A percentile compares a stretch with the other conserved stretches of the same genome.
phyloP scores from a whole-genome alignment of 2,888 invertebrate genomes.

The Tipula confusa region DNA sequence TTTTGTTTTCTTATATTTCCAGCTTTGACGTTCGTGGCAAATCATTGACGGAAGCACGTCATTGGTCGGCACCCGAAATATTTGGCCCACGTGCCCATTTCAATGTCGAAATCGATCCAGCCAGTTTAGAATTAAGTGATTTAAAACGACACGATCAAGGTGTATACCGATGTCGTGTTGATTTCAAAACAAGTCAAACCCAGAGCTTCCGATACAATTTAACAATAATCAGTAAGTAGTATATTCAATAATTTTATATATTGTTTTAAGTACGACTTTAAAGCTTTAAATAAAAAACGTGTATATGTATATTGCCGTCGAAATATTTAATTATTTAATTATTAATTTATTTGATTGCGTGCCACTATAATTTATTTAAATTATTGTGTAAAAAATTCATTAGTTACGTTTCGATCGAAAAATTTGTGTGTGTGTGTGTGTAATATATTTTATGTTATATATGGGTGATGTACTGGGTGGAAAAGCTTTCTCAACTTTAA shows the following conservation, averaged over 20 bases:
- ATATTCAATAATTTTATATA: neutral
- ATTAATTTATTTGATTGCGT: neutral
- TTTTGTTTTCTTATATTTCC: constrained; percentile 45
- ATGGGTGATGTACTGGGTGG: neutral
- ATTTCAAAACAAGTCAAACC: constrained; percentile 77
- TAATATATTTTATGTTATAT: neutral
- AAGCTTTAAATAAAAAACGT: too few species aligned
- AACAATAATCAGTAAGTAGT: constrained; percentile 70
- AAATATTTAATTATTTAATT: neutral
- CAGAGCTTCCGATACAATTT: constrained; percentile 76
- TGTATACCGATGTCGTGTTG: constrained; percentile 75
- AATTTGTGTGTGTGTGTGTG: neutral
- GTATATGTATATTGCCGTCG: too few species aligned
- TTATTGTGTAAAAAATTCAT: neutral
- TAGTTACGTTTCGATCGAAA: constrained; percentile 1
- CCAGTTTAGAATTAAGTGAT: constrained; percentile 64
- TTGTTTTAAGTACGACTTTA: neutral
- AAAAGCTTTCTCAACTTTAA: neutral
- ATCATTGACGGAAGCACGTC: constrained; percentile 65
- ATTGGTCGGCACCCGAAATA: constrained; percentile 72
- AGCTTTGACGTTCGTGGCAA: constrained; percentile 79
- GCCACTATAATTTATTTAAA: neutral
- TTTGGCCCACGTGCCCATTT: constrained; percentile 76
- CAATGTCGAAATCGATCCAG: constrained; percentile 66
- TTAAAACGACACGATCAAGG: constrained; percentile 76